Conservation (phyloP, 2,888 invertebrate species). For the Polydrusus cervinus region DNA sequence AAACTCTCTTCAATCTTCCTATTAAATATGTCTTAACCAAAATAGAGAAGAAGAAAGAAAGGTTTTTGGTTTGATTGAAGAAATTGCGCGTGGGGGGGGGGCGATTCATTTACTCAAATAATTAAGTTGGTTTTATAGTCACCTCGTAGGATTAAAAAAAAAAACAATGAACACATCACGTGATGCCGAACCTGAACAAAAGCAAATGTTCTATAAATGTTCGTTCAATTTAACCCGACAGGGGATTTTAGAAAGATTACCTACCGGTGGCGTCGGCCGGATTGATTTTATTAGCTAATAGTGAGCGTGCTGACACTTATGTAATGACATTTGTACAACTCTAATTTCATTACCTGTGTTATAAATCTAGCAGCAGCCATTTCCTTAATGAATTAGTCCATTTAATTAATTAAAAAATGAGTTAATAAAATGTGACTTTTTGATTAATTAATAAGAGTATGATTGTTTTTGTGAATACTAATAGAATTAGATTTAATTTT, state of each 20-base stretch:
- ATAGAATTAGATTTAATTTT: too few species aligned
- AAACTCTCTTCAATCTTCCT: too few species aligned
- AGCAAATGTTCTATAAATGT: constrained; percentile 16
- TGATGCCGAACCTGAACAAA: constrained; percentile 11
- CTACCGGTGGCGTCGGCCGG: constrained; percentile 55
- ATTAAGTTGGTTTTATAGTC: not conserved
- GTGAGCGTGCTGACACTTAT: constrained; percentile 70
- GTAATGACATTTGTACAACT: constrained; percentile 71
- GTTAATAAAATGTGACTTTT: not conserved
- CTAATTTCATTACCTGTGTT: constrained; percentile 71
- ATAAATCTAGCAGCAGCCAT: constrained; percentile 65
- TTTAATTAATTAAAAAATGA: constrained; percentile 26
- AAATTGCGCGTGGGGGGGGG: too few species aligned
- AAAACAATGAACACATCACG: not conserved
- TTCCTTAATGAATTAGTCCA: constrained; percentile 65
- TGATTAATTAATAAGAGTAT: too few species aligned
- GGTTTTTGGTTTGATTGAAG: too few species aligned
- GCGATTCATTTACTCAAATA: too few species aligned
- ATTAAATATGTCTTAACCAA: too few species aligned
- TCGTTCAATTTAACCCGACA: constrained; percentile 32
- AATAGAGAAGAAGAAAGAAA: too few species aligned
- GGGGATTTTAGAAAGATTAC: constrained; percentile 68
- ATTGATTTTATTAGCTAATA: constrained; percentile 71
- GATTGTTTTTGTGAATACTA: too few species aligned
- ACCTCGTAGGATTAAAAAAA: not conserved